phyloP scores from a whole-genome alignment of 2,888 invertebrate species.

The Parnassius glacialis region DNA sequence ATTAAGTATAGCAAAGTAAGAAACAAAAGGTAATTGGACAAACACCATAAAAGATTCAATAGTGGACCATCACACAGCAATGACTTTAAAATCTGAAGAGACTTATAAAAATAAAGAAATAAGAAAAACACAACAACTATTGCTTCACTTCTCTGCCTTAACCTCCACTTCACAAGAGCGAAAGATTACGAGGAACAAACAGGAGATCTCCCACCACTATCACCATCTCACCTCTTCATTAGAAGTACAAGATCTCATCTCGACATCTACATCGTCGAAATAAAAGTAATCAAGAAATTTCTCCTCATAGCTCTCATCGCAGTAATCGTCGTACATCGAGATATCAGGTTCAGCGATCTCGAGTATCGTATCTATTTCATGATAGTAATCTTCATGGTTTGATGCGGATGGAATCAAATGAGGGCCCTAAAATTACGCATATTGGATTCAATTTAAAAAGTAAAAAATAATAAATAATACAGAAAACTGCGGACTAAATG shows the following conservation, averaged over 20 bases:
- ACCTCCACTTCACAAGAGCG: neutral
- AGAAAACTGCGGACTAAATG: too few species aligned
- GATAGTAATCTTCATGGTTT: constrained; percentile 38
- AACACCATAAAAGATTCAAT: too few species aligned
- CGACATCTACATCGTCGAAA: constrained; percentile 43
- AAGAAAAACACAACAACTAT: neutral
- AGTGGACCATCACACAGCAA: too few species aligned
- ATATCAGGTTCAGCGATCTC: constrained; percentile 56
- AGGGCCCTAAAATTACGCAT: constrained; percentile 15
- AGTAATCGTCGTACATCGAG: constrained; percentile 33
- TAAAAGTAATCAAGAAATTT: constrained; percentile 55
- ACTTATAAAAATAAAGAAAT: neutral
- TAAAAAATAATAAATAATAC: too few species aligned
- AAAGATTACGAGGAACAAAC: constrained; percentile 4
- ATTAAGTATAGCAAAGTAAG: too few species aligned
- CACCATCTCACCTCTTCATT: constrained; percentile 39
- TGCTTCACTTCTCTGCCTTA: too few species aligned
- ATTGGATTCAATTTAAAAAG: neutral
- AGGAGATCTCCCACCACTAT: constrained; percentile 5
- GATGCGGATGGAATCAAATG: constrained; percentile 22
- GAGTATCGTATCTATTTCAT: constrained; percentile 69
- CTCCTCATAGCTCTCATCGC: constrained; percentile 43
- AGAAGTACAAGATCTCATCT: constrained; percentile 41
- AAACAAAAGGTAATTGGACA: too few species aligned
- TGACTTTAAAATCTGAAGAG: too few species aligned